Evolutionary conservation across 2,113 vertebrate genomes (phyloP).

Genomic region (Pipa parva): DNA sequence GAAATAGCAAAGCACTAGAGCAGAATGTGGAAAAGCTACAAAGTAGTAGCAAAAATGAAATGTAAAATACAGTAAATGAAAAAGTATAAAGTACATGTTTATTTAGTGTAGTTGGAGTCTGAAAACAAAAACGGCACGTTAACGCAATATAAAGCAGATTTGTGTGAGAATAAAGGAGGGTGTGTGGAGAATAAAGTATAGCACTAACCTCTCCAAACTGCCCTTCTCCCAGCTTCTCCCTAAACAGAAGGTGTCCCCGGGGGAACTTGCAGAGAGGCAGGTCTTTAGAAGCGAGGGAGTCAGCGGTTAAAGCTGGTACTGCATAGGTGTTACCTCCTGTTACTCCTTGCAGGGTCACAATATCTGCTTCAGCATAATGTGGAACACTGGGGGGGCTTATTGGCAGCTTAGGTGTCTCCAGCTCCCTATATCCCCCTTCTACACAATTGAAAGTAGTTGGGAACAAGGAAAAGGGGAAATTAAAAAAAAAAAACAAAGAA

Average conservation of each 20-base stretch:
- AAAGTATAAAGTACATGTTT: no score
- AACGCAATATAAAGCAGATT: no score
- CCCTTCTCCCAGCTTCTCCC: constrained; percentile 89
- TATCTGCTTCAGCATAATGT: constrained; percentile 89
- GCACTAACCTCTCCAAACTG: constrained; percentile 84
- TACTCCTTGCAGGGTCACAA: constrained; percentile 84
- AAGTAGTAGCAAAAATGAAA: no score
- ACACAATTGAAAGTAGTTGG: background rate
- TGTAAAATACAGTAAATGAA: no score
- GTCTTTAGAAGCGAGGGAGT: constrained; percentile 66
- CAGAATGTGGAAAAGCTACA: no score
- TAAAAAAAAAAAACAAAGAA: background rate
- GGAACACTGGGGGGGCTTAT: constrained; percentile 75
- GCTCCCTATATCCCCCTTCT: constrained; percentile 53
- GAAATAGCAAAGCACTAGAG: background rate
- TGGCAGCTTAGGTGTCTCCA: constrained; percentile 66
- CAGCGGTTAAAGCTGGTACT: constrained; percentile 73
- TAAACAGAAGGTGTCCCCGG: constrained; percentile 80
- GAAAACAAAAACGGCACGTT: no score
- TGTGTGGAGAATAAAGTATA: no score
- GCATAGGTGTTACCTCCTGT: constrained; percentile 89
- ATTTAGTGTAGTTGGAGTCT: no score
- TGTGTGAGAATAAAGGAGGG: no score
- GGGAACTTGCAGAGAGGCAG: constrained; percentile 77
- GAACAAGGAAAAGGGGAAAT: constrained; percentile 3